Base-by-base conservation (phyloP, 2,113 vertebrate genomes). In the Pterocles orientalis region DNA sequence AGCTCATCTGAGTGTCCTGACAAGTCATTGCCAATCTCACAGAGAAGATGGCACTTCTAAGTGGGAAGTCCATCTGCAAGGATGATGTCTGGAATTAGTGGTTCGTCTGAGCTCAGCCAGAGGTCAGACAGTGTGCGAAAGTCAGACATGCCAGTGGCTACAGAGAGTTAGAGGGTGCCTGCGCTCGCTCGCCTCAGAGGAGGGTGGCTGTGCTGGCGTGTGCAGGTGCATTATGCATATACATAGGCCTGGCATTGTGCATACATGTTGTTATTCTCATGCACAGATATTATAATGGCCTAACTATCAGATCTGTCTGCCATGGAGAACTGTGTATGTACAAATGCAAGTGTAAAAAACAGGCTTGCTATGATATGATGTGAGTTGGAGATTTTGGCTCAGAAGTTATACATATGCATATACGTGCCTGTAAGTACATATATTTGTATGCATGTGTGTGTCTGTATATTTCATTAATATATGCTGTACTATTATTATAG, bases 161-260 rank as follows among this genome's bases (percentile, higher is more conserved):
- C 50, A 41, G 70, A 8, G 41, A 77, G 7, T 33, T 28, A 50
- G 36, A 68, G 36, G 6, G 8, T 56, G 48, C 26, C 39, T 36
- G 48, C 58, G 23, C 9, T 39, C 60, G 9, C 53, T 72, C 12
- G 3, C 14, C 41, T 77, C 69, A 34, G 69, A 61, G 33, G 16
- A 57, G 7, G 6, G 14, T 29, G 25, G 34, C 47, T 31, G 14
- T 36, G 61, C 24, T 20, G 43, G 62, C 0, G 0, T 18, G 29
- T 47, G 56, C 48, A 64, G 60, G 28, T 23, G 25, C 18, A 15
- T 39, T 19, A 31, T 61, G 43, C n/a, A 2, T 19, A 5, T 29
- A 23, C 33, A 23, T 4, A 39, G 14, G 7, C 43, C 34, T 85
- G 61, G 18, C 45, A 34, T 18, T 47, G 7, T 11, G 24, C 29